phyloP scores from a whole-genome alignment of 2,113 vertebrate genomes.

The Lucifuga dentata region DNA sequence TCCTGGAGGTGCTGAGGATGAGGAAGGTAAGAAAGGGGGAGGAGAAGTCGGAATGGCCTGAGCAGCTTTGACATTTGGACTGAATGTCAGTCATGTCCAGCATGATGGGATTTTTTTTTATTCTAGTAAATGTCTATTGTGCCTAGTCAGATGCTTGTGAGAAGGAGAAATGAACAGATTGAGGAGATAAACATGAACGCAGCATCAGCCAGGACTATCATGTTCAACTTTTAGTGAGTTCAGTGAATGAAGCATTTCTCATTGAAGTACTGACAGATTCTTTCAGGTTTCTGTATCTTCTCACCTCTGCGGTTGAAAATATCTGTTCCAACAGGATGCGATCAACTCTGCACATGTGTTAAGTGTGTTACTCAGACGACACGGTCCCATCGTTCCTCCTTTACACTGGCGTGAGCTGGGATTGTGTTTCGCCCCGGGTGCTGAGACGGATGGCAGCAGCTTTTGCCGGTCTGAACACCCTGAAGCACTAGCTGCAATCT shows the following conservation, averaged over 20 bases:
- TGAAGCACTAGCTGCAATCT: constrained; percentile 76
- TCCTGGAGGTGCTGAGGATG: constrained; percentile 32
- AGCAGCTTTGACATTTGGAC: constrained; percentile 72
- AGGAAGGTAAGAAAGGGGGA: constrained; percentile 27
- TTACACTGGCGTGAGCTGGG: constrained; percentile 45
- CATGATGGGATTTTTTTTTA: constrained; percentile 22
- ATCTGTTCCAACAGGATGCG: constrained; percentile 6
- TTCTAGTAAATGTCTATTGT: constrained; percentile 28
- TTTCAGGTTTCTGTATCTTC: not conserved
- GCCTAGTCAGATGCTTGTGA: constrained; percentile 46
- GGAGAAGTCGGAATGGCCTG: constrained; percentile 42
- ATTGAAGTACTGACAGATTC: not conserved
- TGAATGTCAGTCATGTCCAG: constrained; percentile 67
- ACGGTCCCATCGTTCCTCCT: constrained; percentile 27
- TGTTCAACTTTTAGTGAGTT: not conserved
- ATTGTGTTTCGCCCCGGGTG: constrained; percentile 47
- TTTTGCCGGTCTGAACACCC: constrained; percentile 75
- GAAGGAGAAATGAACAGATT: constrained; percentile 15
- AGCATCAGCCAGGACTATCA: no score
- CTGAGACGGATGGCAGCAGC: constrained; percentile 68
- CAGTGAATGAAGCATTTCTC: not conserved
- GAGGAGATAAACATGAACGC: constrained; percentile 1
- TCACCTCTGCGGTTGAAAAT: not conserved
- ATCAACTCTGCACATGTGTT: constrained; percentile 38
- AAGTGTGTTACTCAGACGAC: constrained; percentile 32